Evolutionary conservation across 2,797 vertebrate genomes (phyloP).

Genomic region (Crocodylus rhombifer): DNA sequence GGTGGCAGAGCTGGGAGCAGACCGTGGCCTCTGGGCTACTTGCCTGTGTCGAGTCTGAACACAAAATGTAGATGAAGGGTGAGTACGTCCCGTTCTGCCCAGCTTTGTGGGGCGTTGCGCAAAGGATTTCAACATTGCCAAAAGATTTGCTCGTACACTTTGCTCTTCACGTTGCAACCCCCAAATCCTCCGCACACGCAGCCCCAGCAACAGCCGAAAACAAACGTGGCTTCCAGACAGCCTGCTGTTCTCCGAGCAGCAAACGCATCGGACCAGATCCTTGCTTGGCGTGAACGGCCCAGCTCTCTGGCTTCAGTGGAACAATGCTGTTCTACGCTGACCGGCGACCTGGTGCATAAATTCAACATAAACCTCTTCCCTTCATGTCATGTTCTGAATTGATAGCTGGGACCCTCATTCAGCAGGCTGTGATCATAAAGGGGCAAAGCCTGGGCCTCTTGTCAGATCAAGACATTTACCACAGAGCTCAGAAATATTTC

Average conservation of each 20-base stretch:
- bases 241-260: neutral
- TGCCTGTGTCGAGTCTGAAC: too few species aligned
- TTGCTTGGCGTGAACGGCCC: neutral
- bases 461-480: neutral
- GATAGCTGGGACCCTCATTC: neutral
- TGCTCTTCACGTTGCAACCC: neutral
- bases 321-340: neutral
- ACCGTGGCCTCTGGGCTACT: neutral
- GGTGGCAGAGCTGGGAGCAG: neutral
- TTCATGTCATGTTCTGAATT: conserved; percentile 20
- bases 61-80: neutral
- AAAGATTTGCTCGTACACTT: neutral
- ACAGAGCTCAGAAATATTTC: neutral
- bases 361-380: neutral
- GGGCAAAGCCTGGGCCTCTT: neutral
- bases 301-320: neutral
- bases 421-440: neutral
- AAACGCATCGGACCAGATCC: neutral
- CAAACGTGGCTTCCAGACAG: neutral
- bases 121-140: neutral
- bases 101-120: neutral
- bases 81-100: neutral
- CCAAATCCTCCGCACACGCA: neutral
- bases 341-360: neutral
- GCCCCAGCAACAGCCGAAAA: neutral